A percentile compares a stretch with the other conserved stretches of the same genome.
Evolutionary conservation across 1,140 invertebrate species (phyloP).

Genomic region (Drosophila hydei): DNA sequence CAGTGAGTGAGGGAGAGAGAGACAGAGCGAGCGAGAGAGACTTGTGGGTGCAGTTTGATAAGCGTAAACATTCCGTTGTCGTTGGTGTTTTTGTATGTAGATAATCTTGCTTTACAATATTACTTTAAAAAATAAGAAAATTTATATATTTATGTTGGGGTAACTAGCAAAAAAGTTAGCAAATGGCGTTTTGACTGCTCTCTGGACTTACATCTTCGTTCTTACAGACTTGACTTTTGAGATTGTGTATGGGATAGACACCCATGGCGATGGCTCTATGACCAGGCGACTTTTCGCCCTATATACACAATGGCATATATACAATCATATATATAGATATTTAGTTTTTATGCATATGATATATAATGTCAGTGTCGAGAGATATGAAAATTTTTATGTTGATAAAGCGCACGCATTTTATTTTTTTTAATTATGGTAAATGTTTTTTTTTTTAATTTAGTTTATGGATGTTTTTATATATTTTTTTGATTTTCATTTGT

Average conservation of each 20-base stretch:
- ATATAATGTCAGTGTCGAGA: constrained; percentile 33
- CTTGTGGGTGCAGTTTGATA: constrained; percentile 33
- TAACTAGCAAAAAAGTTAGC: constrained; percentile 28
- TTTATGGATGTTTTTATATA: constrained; percentile 31
- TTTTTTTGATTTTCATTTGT: constrained; percentile 34
- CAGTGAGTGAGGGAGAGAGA: constrained; percentile 7
- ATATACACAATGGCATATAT: constrained; percentile 28
- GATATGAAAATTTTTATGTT: constrained; percentile 55
- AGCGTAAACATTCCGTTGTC: constrained; percentile 36
- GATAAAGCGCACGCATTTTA: constrained; percentile 74
- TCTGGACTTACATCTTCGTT: constrained; percentile 93
- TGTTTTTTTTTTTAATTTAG: constrained; percentile 27
- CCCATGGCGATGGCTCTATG: constrained; percentile 93
- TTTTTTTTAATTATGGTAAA: constrained; percentile 14
- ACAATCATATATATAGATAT: constrained; percentile 39
- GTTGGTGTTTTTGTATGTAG: constrained; percentile 22
- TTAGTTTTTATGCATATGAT: constrained; percentile 28
- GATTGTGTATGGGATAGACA: constrained; percentile 93
- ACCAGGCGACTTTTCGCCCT: constrained; percentile 95
- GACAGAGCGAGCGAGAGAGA: constrained; percentile 9
- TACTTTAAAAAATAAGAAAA: constrained; percentile 13
- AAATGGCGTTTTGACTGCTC: constrained; percentile 32
- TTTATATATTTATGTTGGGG: constrained; percentile 1
- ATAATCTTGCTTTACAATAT: constrained; percentile 14
- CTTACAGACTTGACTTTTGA: constrained; percentile 92